Conservation (phyloP, 2,113 vertebrate species). For the Eleginops maclovinus region DNA sequence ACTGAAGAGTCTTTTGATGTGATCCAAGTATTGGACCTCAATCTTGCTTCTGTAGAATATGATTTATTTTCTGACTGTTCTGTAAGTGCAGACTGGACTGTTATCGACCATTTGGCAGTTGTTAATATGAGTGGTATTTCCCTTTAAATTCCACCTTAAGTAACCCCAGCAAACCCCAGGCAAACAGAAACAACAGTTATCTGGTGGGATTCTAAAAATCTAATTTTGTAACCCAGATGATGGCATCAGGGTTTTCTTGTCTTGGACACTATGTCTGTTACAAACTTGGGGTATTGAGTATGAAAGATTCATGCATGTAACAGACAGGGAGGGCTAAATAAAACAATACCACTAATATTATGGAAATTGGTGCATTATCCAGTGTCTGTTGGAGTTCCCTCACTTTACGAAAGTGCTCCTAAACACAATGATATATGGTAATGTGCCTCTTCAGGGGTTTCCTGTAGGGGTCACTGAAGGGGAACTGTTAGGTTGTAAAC, state of each 20-base stretch:
- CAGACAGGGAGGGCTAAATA: not conserved
- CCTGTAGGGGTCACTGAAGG: conserved; percentile 24
- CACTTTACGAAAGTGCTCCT: not conserved
- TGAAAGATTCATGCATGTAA: not conserved
- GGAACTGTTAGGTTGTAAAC: conserved; percentile 58
- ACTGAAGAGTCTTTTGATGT: conserved; percentile 2
- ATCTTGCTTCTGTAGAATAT: not conserved
- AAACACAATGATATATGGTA: not conserved
- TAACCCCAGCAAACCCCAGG: conserved; percentile 1
- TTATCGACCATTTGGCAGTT: conserved; percentile 51
- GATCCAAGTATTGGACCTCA: not conserved
- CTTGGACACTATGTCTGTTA: not conserved
- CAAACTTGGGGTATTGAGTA: not conserved
- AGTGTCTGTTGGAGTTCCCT: not conserved
- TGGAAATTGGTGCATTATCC: not conserved
- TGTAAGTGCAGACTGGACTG: conserved; percentile 27
- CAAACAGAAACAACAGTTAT: not conserved
- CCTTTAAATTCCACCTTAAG: conserved; percentile 33
- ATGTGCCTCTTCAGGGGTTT: not conserved
- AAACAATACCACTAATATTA: not conserved
- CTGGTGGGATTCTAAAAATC: not conserved
- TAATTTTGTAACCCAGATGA: not conserved
- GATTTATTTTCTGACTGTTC: conserved; percentile 4
- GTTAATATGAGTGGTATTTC: conserved; percentile 46
- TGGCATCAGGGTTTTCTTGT: not conserved